Base-by-base conservation (phyloP, 2,113 vertebrate genomes). In the Halichoerus grypus region DNA sequence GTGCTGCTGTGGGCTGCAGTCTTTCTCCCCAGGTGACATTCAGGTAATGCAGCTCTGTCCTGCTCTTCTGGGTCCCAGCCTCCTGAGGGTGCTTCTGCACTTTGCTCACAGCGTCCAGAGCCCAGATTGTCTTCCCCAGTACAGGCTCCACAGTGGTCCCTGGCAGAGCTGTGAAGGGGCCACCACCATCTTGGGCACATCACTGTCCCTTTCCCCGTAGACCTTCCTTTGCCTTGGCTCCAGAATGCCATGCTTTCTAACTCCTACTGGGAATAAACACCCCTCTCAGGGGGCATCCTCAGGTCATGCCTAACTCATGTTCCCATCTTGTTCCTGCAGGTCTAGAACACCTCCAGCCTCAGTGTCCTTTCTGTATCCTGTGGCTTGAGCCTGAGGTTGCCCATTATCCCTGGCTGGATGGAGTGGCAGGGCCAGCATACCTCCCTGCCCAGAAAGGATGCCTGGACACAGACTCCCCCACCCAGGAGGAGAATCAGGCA, bases 401-500 rank as follows among this genome's bases (percentile, higher is more conserved):
- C 79, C 36, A 7, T 88, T 53, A 49, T 57, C 39, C 63, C 33
- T 85, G 67, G 15, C 46, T 57, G 69, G 53, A 91, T 96, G 94
- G 93, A 97, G 46, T 18, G 57, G 31, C 53, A 49, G 69, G 59
- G 46, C 24, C 86, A 24, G 51, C 36, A 84, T 16, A 59, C 31
- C 22, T 42, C 28, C 46, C 24, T 94, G 13, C 33, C 4, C 42
- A 93, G 57, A 88, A 96, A 92, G 79, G 80, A 95, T 77, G 87
- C 51, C 16, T 97, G 90, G 74, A 97, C 74, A 74, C 98, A 97
- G 71, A 95, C 91, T 92, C 71, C 51, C 36, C 91, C 84, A 92
- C 57, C 22, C 8, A 96, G 88, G 71, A 97, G 61, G 71, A 67
- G 26, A 77, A 91, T 97, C 76, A 81, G 46, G 31, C 31, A 1